These are phyloP conservation scores for Perca schrenkii DNA, from an alignment of 2,113 vertebrate species.

Conservation along the genomic window DNA sequence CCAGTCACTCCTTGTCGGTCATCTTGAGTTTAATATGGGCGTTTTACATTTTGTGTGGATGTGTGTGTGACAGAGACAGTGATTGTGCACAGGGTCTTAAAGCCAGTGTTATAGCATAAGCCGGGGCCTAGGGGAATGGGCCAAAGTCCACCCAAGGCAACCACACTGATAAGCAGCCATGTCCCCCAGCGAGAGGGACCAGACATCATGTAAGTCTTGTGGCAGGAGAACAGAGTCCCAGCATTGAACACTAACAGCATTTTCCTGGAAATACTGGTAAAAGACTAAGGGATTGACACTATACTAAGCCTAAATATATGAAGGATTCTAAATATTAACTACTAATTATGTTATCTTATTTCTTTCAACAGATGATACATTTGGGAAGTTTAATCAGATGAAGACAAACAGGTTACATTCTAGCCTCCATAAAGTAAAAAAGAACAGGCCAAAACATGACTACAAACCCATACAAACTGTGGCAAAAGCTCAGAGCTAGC, in stretches of 20 bases:
- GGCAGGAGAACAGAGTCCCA: not conserved
- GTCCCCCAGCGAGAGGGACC: not conserved
- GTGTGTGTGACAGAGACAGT: not conserved
- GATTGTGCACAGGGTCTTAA: not conserved
- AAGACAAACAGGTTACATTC: constrained; percentile 1
- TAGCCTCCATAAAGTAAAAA: not conserved
- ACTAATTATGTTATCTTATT: not conserved
- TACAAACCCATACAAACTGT: not conserved
- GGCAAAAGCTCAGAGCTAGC: not conserved
- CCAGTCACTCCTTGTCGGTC: not conserved
- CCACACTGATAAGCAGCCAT: constrained; percentile 63
- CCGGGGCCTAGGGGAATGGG: constrained; percentile 3
- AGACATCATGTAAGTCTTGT: not conserved
- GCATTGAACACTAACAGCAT: not conserved
- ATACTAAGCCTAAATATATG: not conserved
- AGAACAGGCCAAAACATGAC: not conserved
- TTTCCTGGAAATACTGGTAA: not conserved
- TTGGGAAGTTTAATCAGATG: not conserved
- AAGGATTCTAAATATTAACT: not conserved
- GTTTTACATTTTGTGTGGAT: not conserved
- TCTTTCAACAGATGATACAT: not conserved
- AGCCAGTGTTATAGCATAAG: not conserved
- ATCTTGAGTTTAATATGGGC: not conserved
- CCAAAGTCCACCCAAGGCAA: constrained; percentile 69
- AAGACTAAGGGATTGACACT: not conserved